Evolutionary conservation across 2,888 invertebrate species (phyloP).

Genomic region (Cecidostiba fungosa): DNA sequence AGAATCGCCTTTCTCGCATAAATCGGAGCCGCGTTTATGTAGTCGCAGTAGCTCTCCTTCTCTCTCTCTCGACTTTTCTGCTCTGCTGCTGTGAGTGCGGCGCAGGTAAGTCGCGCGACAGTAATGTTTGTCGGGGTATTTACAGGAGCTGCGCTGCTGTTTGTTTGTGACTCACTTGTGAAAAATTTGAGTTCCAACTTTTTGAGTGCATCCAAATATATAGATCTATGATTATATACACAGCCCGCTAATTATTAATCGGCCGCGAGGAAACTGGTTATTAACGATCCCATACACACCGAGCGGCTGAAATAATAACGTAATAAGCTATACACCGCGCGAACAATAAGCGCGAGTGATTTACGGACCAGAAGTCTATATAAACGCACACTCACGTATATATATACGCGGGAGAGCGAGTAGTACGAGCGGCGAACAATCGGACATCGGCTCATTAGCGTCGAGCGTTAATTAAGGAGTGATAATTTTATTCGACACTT

Average conservation of each 20-base stretch:
- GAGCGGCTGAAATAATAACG: constrained; percentile 42
- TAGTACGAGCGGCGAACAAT: constrained; percentile 51
- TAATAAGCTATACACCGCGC: background rate
- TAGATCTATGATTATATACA: constrained; percentile 11
- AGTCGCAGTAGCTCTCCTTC: constrained; percentile 15
- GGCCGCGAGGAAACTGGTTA: constrained; percentile 46
- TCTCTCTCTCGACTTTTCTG: background rate
- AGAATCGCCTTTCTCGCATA: constrained; percentile 41
- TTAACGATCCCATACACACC: constrained; percentile 18
- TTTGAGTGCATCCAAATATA: background rate
- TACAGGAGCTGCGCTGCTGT: constrained; percentile 37
- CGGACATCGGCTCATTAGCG: constrained; percentile 54
- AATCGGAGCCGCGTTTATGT: constrained; percentile 9
- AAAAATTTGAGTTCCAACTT: too few relatives aligned
- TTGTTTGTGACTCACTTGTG: background rate
- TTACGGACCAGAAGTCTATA: constrained; percentile 24
- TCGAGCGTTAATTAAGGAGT: constrained; percentile 33
- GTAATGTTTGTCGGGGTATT: constrained; percentile 23
- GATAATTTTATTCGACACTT: constrained; percentile 48
- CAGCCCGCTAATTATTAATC: constrained; percentile 41
- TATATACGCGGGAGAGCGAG: background rate
- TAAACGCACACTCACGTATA: background rate
- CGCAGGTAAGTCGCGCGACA: constrained; percentile 23
- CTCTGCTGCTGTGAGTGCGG: too few relatives aligned
- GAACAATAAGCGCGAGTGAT: constrained; percentile 45